Base-by-base conservation (phyloP, 2,888 invertebrate genomes). In the Halictus ligatus region DNA sequence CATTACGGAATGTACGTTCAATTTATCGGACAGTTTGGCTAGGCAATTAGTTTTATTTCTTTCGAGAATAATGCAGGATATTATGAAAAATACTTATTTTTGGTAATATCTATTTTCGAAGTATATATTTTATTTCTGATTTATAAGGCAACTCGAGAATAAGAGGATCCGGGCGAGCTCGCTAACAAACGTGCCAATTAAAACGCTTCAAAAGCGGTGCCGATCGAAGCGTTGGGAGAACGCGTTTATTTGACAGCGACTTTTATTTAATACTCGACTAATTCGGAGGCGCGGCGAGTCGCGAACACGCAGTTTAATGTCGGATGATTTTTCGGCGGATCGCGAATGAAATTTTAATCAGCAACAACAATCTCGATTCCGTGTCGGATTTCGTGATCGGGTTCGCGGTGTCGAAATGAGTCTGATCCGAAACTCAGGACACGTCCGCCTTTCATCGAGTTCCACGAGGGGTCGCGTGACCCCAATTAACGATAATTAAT, bases 401-500 rank as follows among this genome's bases (percentile, higher is more conserved):
- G 15, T 25, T 15, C 64, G n/a, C 58, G 58, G n/a, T 25, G 58
- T 58, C 1, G 58, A 25, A n/a, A 58, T 1, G 4, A 58, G n/a
- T 12, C n/a, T 4, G 58, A 58, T 58, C 58, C 58, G n/a, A 58
- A 64, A 29, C 64, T 15, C 64, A 12, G 64, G 29, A 64, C 64
- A 64, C 64, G 64, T 29, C 15, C 64, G 64, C 64, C 64, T 64
- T 64, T 29, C 64, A 64, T 21, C 21, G 74, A 54, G 40, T 80
- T 84, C 43, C 78, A 73, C 21, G 25, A 72, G 64, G 64, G 29
- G 69, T 78, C 43, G 50, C 64, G 35, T 50, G 54, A 48, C 73
- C 29, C 75, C 86, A 79, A 89, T 88, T 89, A 89, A 78, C 72
- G 75, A 69, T 76, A 78, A 89, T 89, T 88, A 88, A 88, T 89